Percentiles rank a stretch among this genome's conserved stretches.
These are phyloP conservation scores for Platyscapa corneri DNA, from an alignment of 1,140 invertebrate genomes.

Conservation along the genomic window DNA sequence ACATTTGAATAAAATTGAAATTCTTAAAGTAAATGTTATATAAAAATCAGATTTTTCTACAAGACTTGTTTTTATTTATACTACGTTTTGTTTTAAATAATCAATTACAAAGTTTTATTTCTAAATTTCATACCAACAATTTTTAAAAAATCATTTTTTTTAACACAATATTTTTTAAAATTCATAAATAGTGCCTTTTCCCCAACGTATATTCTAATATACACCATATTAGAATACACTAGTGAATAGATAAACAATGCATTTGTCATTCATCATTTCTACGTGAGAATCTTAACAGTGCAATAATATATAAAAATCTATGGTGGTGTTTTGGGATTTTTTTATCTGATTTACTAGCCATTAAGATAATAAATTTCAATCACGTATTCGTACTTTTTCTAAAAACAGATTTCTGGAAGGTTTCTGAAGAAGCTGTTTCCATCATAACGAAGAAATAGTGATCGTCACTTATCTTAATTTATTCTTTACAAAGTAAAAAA, in stretches of 20 bases:
- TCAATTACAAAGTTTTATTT: too few species aligned
- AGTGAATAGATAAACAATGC: background rate
- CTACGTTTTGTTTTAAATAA: too few species aligned
- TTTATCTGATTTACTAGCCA: conserved; percentile 23
- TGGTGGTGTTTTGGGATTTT: background rate
- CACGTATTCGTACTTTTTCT: conserved; percentile 26
- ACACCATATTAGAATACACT: too few species aligned
- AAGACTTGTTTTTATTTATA: too few species aligned
- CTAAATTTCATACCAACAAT: too few species aligned
- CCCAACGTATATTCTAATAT: too few species aligned
- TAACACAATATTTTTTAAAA: too few species aligned
- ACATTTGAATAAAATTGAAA: too few species aligned
- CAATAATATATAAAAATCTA: conserved; percentile 33
- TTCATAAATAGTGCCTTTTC: too few species aligned
- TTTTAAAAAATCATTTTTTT: too few species aligned
- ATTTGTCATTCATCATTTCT: background rate
- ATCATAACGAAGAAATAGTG: conserved; percentile 22
- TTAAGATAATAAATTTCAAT: conserved; percentile 34
- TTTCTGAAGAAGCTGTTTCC: conserved; percentile 7
- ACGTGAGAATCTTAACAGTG: background rate
- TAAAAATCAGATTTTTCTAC: too few species aligned
- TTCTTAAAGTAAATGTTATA: too few species aligned
- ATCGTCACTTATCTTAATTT: conserved; percentile 14
- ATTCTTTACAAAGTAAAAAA: background rate
- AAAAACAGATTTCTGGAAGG: background rate